Conservation (phyloP, 2,888 invertebrate genomes). For the Athripsodes cinereus region DNA sequence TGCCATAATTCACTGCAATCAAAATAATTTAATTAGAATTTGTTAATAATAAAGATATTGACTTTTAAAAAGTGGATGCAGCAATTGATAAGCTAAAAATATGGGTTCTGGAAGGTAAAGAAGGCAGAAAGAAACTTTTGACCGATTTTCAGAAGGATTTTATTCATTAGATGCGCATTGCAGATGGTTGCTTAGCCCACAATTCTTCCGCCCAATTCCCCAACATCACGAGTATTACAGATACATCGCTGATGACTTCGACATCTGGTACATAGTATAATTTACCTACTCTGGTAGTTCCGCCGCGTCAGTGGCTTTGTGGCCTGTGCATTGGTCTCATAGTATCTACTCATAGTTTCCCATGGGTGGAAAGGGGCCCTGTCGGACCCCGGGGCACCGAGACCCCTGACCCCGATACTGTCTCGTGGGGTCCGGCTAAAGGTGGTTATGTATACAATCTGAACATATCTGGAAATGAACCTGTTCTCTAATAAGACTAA, state of each 20-base stretch:
- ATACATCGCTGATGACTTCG: constrained; percentile 3
- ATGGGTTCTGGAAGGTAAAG: too few species aligned
- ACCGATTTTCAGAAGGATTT: too few species aligned
- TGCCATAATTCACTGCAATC: too few species aligned
- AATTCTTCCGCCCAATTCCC: neutral
- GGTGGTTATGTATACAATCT: neutral
- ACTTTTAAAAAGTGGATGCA: too few species aligned
- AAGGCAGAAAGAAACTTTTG: too few species aligned
- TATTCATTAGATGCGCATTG: too few species aligned
- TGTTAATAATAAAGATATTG: too few species aligned
- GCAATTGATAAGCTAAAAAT: too few species aligned
- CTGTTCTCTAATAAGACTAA: too few species aligned
- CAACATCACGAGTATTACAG: constrained; percentile 3
- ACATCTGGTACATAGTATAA: neutral
- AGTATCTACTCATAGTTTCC: neutral
- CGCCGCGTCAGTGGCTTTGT: neutral
- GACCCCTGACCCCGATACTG: constrained; percentile 5
- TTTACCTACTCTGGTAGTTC: neutral
- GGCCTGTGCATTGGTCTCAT: neutral
- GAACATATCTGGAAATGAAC: too few species aligned
- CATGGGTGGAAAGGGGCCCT: neutral
- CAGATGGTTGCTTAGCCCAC: too few species aligned
- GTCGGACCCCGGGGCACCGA: constrained; percentile 2
- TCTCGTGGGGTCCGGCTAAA: neutral
- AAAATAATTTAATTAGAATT: too few species aligned